Conservation (phyloP, 2,797 vertebrate genomes). For the Zalophus californianus region DNA sequence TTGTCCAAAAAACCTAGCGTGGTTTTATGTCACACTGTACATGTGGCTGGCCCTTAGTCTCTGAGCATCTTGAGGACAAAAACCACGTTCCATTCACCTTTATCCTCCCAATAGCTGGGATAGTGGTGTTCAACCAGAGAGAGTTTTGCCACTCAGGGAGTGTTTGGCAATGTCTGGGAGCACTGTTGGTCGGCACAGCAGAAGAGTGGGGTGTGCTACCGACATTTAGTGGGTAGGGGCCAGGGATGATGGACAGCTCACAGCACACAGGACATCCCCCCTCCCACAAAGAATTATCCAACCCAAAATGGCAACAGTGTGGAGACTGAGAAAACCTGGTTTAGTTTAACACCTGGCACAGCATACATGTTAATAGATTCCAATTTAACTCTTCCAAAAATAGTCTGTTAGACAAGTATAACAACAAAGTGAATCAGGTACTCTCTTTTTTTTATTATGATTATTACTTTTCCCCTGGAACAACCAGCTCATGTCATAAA, state of each 20-base stretch:
- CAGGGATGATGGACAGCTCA: background rate
- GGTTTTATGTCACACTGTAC: background rate
- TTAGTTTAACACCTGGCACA: accelerated
- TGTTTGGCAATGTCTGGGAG: background rate
- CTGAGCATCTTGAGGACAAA: background rate
- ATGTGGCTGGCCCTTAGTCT: background rate
- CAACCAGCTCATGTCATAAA: background rate
- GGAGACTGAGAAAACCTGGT: background rate
- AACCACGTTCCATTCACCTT: background rate
- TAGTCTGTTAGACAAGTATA: background rate
- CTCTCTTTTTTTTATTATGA: background rate
- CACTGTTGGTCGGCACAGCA: background rate
- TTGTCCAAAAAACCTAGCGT: background rate
- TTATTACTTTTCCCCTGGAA: background rate
- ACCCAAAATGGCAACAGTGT: background rate
- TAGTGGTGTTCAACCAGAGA: background rate
- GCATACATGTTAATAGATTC: background rate
- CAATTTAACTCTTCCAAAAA: background rate
- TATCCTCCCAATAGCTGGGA: too few species aligned
- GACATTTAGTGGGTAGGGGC: background rate
- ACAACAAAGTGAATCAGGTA: background rate
- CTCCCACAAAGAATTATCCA: background rate
- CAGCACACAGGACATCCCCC: accelerated
- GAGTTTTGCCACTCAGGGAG: background rate
- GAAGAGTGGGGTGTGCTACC: accelerated